Base-by-base conservation (phyloP, 2,888 invertebrate genomes). In the Drosophila paramelanica region DNA sequence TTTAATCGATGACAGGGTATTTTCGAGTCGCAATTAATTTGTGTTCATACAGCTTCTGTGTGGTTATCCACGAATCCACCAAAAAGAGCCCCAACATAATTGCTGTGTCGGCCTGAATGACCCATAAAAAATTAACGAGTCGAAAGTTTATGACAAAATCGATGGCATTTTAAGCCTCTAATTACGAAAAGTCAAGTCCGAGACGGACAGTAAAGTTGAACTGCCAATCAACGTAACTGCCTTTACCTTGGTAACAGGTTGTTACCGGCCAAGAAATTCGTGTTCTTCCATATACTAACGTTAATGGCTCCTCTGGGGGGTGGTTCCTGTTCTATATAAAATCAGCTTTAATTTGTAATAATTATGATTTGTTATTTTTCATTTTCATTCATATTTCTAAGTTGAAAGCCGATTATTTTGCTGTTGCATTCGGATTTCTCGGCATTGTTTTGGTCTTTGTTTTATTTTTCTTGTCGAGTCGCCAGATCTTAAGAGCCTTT, bases 131-230 rank as follows among this genome's bases (percentile, higher is more conserved):
- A 52, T 77, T 59, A 73, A 66, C 45, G 39, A 42, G 52, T 60
- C 66, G 17, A 53, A 39, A 53, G 52, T 60, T 77, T 60, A 57
- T 56, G 49, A 53, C 56, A 57, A 73, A 66, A 73, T 77, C 67
- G 45, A 66, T 73, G 59, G 47, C 66, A 39, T 51, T 56, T 60
- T 57, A 42, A 77, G 77, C 52, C 46, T 38, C 59, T 66, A 73
- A 60, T 73, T 77, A 77, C 36, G 45, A 50, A 66, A 45, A 60
- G 23, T 60, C 47, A 42, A 50, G 59, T 45, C 27, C 39, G 39
- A 25, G 43, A 13, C 31, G 42, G 50, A 64, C 57, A 62, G 1
- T 36, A 25, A 23, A 41, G 47, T 13, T 43, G 20, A 33, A 50
- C 25, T 36, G 31, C 42, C 36, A 64, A 66, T 66, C 66, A 62